A percentile compares a stretch with the other conserved stretches of the same genome.
Evolutionary conservation across 2,888 invertebrate genomes (phyloP).

Genomic region (Ctena decussata): DNA sequence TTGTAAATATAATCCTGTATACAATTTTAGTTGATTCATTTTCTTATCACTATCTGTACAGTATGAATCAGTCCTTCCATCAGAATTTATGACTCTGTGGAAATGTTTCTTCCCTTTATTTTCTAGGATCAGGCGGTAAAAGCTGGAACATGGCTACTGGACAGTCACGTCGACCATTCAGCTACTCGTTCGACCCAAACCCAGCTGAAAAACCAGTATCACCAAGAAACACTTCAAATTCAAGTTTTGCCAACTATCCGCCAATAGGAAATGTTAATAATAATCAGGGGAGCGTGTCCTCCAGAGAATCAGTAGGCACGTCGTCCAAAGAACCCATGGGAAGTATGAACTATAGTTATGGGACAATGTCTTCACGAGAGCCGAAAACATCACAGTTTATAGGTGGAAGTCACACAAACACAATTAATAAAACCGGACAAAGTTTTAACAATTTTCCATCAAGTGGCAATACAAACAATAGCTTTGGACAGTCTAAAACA

Average conservation of each 20-base stretch:
- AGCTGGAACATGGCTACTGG: constrained; percentile 29
- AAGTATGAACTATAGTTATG: neutral
- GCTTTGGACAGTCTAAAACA: neutral
- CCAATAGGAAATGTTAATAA: neutral
- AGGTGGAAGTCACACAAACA: neutral
- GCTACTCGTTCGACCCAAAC: constrained; percentile 42
- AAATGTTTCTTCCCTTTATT: too few species aligned
- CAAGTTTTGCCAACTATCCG: constrained; percentile 47
- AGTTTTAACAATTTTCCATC: neutral
- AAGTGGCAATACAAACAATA: neutral
- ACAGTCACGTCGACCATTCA: constrained; percentile 57
- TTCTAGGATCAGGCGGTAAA: constrained; percentile 43
- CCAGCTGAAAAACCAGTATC: constrained; percentile 36
- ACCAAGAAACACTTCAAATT: constrained; percentile 50
- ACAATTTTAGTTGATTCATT: too few species aligned
- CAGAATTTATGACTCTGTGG: too few species aligned
- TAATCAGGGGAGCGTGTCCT: neutral
- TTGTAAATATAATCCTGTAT: too few species aligned
- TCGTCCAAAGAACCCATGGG: neutral
- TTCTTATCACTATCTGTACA: too few species aligned
- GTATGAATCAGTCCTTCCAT: too few species aligned
- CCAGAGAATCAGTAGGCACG: neutral
- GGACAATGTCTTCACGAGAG: neutral
- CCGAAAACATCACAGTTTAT: neutral
- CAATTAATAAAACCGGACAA: neutral